Percentiles rank a stretch among this genome's conserved stretches.
These are phyloP conservation scores for Beris morrisii DNA, from an alignment of 2,888 invertebrate species.

Conservation along the genomic window DNA sequence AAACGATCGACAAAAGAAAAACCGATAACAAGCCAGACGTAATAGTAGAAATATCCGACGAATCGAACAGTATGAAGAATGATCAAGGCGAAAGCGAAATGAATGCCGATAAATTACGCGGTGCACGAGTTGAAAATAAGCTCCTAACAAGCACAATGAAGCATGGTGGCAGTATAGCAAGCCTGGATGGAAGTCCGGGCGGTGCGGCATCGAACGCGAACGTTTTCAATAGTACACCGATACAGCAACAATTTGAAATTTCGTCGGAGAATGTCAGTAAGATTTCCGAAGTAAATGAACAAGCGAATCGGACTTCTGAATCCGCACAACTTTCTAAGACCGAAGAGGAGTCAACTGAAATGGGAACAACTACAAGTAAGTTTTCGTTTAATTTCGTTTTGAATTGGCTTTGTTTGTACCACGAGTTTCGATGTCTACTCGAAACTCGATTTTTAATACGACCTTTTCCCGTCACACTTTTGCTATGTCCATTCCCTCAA, in stretches of 20 bases:
- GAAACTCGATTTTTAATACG: too few species aligned
- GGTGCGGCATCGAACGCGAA: slow-evolving; percentile 34
- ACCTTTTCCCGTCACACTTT: too few species aligned
- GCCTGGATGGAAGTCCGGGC: slow-evolving; percentile 37
- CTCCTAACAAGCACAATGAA: slow-evolving; percentile 34
- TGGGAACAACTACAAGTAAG: slow-evolving; percentile 39
- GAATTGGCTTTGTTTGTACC: not conserved
- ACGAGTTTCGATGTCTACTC: too few species aligned
- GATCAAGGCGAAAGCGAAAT: too few species aligned
- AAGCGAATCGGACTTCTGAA: slow-evolving; percentile 5
- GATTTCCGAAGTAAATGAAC: slow-evolving; percentile 39
- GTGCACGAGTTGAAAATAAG: slow-evolving; percentile 36
- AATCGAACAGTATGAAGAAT: not conserved
- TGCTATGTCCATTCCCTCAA: too few species aligned
- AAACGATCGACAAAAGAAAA: not conserved
- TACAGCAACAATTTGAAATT: slow-evolving; percentile 41
- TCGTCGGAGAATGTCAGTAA: slow-evolving; percentile 42
- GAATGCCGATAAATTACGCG: not conserved
- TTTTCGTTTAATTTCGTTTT: not conserved
- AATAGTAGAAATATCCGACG: not conserved
- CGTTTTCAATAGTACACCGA: slow-evolving; percentile 41
- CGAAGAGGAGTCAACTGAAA: slow-evolving; percentile 35
- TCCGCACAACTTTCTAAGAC: slow-evolving; percentile 19
- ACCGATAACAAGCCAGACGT: not conserved
- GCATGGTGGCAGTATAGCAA: slow-evolving; percentile 39